A percentile compares a stretch with the other conserved stretches of the same genome.
phyloP scores from a whole-genome alignment of 2,113 vertebrate species.

The Rhipidura dahli region DNA sequence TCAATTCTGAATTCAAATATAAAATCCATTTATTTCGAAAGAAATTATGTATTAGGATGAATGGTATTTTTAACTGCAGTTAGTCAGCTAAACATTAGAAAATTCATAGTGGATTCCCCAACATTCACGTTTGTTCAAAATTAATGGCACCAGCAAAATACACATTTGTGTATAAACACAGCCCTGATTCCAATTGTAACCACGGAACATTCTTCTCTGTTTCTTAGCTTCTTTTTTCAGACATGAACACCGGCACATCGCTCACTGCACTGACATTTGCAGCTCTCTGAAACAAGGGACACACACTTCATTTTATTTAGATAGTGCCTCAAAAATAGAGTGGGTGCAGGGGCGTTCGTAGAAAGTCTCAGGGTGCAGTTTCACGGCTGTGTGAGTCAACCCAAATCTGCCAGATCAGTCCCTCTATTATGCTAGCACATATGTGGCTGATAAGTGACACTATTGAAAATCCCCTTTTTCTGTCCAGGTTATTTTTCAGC shows the following conservation, averaged over 20 bases:
- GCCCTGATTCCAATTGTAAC: not conserved
- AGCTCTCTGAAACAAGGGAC: not conserved
- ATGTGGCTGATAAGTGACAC: not conserved
- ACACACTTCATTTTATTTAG: not conserved
- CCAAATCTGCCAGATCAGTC: not conserved
- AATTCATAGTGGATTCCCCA: not conserved
- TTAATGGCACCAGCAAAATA: not conserved
- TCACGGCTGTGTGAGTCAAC: not conserved
- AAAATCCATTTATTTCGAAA: not conserved
- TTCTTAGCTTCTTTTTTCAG: not conserved
- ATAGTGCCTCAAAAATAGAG: not conserved
- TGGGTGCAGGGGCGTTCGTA: not conserved
- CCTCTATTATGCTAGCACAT: not conserved
- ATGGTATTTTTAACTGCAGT: not conserved
- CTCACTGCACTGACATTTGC: not conserved
- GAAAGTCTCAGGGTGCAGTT: not conserved
- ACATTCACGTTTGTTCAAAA: not conserved
- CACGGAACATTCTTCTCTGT: not conserved
- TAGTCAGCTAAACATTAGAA: not conserved
- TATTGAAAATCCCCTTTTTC: not conserved
- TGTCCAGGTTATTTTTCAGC: not conserved
- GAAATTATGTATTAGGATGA: not conserved
- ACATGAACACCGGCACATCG: not conserved
- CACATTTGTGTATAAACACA: rapidly evolving
- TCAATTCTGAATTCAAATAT: not conserved